A percentile compares a stretch with the other conserved stretches of the same genome.
phyloP scores from a whole-genome alignment of 1,140 invertebrate species.

The Euura saliciscinereae region DNA sequence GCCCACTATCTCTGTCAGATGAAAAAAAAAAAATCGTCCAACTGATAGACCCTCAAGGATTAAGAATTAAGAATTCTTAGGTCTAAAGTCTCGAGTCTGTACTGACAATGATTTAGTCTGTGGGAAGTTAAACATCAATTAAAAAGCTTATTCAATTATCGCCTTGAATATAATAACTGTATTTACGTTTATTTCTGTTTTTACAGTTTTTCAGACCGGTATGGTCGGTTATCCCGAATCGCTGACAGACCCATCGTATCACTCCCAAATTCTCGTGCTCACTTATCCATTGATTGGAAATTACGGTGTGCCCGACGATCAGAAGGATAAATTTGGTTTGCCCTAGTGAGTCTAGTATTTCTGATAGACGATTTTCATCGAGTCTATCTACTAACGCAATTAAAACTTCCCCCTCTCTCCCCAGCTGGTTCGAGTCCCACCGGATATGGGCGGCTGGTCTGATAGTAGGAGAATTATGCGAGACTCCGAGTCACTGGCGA shows the following conservation, averaged over 20 bases:
- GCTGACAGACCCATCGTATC: slow-evolving; percentile 97
- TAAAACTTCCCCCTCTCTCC: slow-evolving; percentile 31
- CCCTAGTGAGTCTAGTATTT: slow-evolving; percentile 66
- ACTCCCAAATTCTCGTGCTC: slow-evolving; percentile 90
- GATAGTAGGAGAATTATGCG: slow-evolving; percentile 89
- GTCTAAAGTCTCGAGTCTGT: too few relatives aligned
- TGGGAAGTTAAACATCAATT: neutral
- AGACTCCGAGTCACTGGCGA: slow-evolving; percentile 90
- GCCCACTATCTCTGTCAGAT: too few relatives aligned
- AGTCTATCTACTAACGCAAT: neutral
- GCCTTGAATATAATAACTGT: slow-evolving; percentile 11
- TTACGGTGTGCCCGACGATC: slow-evolving; percentile 89
- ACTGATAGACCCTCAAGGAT: too few relatives aligned
- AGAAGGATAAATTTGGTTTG: slow-evolving; percentile 77
- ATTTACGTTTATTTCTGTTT: slow-evolving; percentile 26
- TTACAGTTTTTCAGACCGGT: slow-evolving; percentile 97
- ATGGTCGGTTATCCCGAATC: slow-evolving; percentile 99
- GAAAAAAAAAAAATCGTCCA: too few relatives aligned
- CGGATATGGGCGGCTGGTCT: slow-evolving; percentile 92
- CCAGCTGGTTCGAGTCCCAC: slow-evolving; percentile 88
- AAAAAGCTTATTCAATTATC: slow-evolving; percentile 2
- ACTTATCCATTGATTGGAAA: slow-evolving; percentile 98
- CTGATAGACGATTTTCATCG: neutral
- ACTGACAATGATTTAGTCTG: neutral
- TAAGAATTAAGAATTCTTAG: too few relatives aligned